Base-by-base conservation (phyloP, 2,797 vertebrate species). In the Cottoperca gobio region DNA sequence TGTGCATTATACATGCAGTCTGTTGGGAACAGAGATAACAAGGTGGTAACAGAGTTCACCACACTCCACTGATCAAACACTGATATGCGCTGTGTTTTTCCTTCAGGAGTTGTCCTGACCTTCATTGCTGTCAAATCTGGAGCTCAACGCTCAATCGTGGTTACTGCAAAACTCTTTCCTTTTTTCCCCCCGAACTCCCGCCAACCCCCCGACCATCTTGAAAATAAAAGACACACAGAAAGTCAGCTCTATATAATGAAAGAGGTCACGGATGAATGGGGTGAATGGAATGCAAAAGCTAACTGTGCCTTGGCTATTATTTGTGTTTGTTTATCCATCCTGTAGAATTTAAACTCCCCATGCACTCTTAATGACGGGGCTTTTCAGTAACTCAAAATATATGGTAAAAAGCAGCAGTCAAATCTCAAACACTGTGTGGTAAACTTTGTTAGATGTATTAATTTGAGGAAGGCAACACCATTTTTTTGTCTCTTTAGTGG, bases 101-200 rank as follows among this genome's bases (percentile, higher is more conserved):
- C 82, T 83, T 26, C 78, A 74, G 88, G 75, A 80, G 48, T 70
- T 61, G 64, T 75, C 43, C 54, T 82, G 83, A 90, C 82, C 90
- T 86, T 86, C 64, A 61, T 82, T 35, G 49, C 61, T 72, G 71
- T 87, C 67, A 77, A 63, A 83, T 73, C 62, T 46, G 31, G 2
- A 65, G 58, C 65, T 82, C 23, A 33, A 64, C 50, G 40, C 69
- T 73, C 71, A 35, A 26, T 13, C 10, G 45, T 65, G 16, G 28
- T 66, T 74, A 68, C 67, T 39, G 39, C 28, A 11, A 59, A 23
- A 3, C 19, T 3, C 60, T 57, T n/a, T 21, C n/a, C 46, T 59
- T 10, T 45, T 42, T 60, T 49, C 52, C 73, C 62, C 35, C 23
- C 1, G 31, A 23, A 31, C 42, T 21, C 0, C 24, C 3, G 1